phyloP scores from a whole-genome alignment of 2,797 vertebrate species.

The Falco columbarius region DNA sequence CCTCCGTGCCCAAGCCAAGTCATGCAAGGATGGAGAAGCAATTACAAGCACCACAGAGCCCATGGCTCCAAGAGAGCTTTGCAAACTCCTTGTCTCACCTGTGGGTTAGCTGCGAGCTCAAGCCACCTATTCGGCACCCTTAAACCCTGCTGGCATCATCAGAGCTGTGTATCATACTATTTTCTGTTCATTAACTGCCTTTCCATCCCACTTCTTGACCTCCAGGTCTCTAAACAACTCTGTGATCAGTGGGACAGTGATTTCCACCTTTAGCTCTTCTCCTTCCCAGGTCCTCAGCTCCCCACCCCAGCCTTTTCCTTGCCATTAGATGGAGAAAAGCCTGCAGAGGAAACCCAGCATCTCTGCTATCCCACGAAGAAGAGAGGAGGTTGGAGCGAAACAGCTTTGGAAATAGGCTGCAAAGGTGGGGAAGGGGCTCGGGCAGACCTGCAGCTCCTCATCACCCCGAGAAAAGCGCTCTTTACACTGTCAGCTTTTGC shows the following conservation, averaged over 20 bases:
- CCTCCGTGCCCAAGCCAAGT: background rate
- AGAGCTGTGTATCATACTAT: background rate
- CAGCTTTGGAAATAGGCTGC: background rate
- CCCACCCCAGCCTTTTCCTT: background rate
- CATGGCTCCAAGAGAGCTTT: background rate
- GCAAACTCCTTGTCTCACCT: background rate
- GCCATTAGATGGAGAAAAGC: background rate
- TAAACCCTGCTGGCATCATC: background rate
- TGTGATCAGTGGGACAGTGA: background rate
- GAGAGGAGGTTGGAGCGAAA: background rate
- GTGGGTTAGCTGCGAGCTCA: background rate
- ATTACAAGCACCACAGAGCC: background rate
- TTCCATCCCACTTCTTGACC: background rate
- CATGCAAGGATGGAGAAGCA: background rate
- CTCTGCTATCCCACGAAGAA: background rate
- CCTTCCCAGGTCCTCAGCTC: background rate
- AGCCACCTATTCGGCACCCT: background rate
- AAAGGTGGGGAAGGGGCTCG: background rate
- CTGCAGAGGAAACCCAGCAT: background rate
- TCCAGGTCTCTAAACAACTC: background rate
- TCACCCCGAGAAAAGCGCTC: background rate
- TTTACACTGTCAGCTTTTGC: background rate
- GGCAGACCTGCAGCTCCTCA: background rate
- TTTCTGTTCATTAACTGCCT: background rate
- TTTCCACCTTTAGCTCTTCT: background rate